These are phyloP conservation scores for Varroa destructor DNA, from an alignment of 1,140 invertebrate genomes.

Conservation along the genomic window DNA sequence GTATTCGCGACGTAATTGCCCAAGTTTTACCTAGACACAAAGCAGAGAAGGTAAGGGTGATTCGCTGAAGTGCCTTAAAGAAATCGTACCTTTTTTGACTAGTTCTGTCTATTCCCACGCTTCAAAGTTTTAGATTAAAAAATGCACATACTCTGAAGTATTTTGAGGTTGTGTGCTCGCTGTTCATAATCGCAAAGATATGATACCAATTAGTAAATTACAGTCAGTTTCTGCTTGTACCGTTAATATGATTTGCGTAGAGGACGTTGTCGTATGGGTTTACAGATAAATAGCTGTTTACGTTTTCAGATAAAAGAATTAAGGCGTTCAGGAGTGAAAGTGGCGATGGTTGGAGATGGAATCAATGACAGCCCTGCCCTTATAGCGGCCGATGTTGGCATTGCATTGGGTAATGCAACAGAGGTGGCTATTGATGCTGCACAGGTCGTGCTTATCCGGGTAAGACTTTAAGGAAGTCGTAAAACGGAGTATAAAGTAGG, in stretches of 20 bases:
- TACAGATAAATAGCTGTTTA: not conserved
- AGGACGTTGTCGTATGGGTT: not conserved
- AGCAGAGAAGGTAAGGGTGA: slow-evolving; percentile 50
- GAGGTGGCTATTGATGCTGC: slow-evolving; percentile 99
- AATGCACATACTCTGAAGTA: too few species aligned
- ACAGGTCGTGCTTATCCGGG: slow-evolving; percentile 90
- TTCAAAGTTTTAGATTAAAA: too few species aligned
- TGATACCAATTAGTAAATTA: too few species aligned
- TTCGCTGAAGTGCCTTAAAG: slow-evolving; percentile 40
- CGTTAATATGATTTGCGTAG: not conserved
- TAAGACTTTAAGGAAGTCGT: slow-evolving; percentile 39
- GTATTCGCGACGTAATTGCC: slow-evolving; percentile 83
- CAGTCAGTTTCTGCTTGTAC: too few species aligned
- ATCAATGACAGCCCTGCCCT: slow-evolving; percentile 96
- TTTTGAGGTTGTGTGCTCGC: too few species aligned
- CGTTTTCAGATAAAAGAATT: slow-evolving; percentile 3
- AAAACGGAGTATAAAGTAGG: too few species aligned
- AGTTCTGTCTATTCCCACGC: too few species aligned
- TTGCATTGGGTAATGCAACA: slow-evolving; percentile 94
- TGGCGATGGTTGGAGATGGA: slow-evolving; percentile 93
- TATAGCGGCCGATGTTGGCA: slow-evolving; percentile 92
- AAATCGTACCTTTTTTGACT: too few species aligned
- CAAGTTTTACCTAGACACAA: slow-evolving; percentile 97
- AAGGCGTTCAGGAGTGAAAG: slow-evolving; percentile 44
- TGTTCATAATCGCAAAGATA: too few species aligned